phyloP scores from a whole-genome alignment of 2,888 invertebrate species.

The Trachelus iudaicus region DNA sequence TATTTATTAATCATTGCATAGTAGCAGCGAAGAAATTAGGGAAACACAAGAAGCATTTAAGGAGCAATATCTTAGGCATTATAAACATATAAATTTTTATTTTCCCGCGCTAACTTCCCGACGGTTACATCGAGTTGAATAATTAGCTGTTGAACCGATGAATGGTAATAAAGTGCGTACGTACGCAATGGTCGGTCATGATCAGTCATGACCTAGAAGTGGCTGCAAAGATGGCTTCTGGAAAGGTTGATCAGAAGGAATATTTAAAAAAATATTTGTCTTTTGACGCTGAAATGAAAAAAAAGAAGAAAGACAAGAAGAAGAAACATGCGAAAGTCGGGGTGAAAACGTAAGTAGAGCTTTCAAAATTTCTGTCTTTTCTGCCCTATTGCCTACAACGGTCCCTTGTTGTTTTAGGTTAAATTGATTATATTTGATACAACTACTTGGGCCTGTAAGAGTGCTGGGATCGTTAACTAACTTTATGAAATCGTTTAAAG shows the following conservation, averaged over 20 bases:
- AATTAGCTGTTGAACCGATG: no score
- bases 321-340: slow-evolving; percentile 64
- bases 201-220: neutral
- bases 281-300: slow-evolving; percentile 72
- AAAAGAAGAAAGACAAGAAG: slow-evolving; percentile 74
- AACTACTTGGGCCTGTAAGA: slow-evolving; percentile 4
- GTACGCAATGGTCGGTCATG: neutral
- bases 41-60: no score
- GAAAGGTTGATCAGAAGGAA: slow-evolving; percentile 76
- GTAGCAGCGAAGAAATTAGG: no score
- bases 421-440: slow-evolving; percentile 31
- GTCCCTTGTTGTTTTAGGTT: slow-evolving; percentile 52
- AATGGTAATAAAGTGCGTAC: no score
- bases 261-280: slow-evolving; percentile 83
- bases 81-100: no score
- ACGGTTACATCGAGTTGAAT: no score
- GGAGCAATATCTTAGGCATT: no score
- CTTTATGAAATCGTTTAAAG: neutral
- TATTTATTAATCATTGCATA: no score
- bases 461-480: neutral
- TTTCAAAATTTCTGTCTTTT: slow-evolving; percentile 22
- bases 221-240: slow-evolving; percentile 42
- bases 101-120: no score
- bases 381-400: slow-evolving; percentile 25
- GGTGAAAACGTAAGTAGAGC: slow-evolving; percentile 51